Evolutionary conservation across 2,797 vertebrate species (phyloP), one percentile per base, ranked within the genome.

Genomic region (Octomys mimax): DNA sequence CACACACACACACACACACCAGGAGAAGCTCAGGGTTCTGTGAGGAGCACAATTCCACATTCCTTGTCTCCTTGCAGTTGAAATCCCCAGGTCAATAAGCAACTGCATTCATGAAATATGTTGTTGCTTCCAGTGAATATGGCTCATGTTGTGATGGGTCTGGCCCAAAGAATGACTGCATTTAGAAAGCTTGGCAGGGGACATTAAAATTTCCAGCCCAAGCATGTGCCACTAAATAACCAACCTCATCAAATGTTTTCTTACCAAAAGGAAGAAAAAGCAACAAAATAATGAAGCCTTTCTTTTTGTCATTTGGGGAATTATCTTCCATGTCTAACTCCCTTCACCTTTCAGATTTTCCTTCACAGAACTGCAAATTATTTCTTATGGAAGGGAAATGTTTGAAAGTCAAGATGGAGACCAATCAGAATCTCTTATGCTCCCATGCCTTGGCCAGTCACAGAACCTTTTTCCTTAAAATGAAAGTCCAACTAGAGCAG

Each of bases 111-210:
- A 81, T 2, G 1, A 95, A 95, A 82, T 92, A 88, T 80, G 94
- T 22, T 1, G 0, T 42, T 88, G 85, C 92, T 92, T 92, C 26
- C 24, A 88, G 77, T 21, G 24, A 90, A 78, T 13, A 1, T 6
- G 70, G 91, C 79, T 96, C 85, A 6, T 31, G 91, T 84, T 46
- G 89, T 90, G 91, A 92, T 92, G 96, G 92, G 84, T 42, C 79
- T 93, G 0, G 92, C 94, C 95, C 87, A 62, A 75, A 92, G 96
- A 96, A 95, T 91, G 87, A 87, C 78, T 94, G 93, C 93, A 97
- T 97, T 97, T 97, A 97, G 94, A 88, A 92, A 95, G 91, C 59
- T 84, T 97, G 96, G 96, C 97, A 96, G 90, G 92, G 82, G 33
- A 93, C 91, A 94, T 81, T 46, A 66, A 94, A 75, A 64, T 87